Conservation (phyloP, 2,113 vertebrate genomes). For the Melanerpes aurifrons region DNA sequence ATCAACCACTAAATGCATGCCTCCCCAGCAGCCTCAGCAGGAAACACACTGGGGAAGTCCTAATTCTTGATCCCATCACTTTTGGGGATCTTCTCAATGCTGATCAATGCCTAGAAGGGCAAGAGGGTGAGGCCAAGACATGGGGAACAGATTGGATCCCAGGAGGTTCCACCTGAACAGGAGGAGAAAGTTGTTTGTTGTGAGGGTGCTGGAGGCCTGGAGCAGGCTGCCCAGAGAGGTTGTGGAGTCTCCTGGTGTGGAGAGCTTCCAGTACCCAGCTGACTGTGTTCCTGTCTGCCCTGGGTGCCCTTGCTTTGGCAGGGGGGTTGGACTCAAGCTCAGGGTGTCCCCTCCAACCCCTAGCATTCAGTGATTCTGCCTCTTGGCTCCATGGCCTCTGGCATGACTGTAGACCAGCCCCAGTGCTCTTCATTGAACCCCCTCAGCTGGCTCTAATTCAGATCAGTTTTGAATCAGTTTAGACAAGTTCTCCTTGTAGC, state of each 20-base stretch:
- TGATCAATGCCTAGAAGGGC: no score
- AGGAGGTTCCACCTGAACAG: no score
- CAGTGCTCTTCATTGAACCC: background rate
- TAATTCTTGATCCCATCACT: background rate
- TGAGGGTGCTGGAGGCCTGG: no score
- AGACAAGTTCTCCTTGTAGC: background rate
- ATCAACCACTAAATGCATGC: background rate
- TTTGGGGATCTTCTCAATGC: no score
- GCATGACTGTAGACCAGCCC: background rate
- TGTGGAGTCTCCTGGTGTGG: no score
- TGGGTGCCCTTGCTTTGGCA: no score
- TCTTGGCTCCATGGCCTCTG: background rate
- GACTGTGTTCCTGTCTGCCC: no score
- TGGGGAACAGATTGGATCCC: no score
- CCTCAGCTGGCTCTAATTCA: background rate
- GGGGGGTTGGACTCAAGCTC: background rate
- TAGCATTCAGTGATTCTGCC: background rate
- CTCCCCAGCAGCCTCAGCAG: background rate
- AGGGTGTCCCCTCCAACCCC: background rate
- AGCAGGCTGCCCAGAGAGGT: no score
- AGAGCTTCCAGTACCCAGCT: no score
- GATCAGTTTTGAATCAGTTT: background rate
- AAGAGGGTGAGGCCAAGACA: no score
- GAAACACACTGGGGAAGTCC: background rate
- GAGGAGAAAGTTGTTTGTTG: no score